These are phyloP conservation scores for Xyliphius kryptos DNA, from an alignment of 2,113 vertebrate genomes.

Conservation along the genomic window DNA sequence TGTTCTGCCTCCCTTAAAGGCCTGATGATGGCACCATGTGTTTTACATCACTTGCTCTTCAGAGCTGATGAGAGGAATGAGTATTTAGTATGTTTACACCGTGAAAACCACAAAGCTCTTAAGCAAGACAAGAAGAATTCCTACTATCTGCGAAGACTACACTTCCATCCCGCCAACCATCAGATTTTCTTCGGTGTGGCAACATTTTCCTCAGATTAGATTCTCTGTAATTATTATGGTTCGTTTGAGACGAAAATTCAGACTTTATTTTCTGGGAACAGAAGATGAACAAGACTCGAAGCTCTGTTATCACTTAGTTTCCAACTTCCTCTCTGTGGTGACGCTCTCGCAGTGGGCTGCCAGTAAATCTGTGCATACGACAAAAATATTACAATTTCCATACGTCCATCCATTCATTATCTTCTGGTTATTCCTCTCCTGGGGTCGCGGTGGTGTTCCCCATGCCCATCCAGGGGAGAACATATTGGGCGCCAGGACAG, in stretches of 20 bases:
- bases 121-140: constrained; percentile 14
- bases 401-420: too few species aligned
- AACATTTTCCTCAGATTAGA: background rate
- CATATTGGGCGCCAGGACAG: too few species aligned
- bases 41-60: background rate
- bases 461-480: too few species aligned
- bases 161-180: background rate
- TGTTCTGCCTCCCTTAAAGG: constrained; percentile 32
- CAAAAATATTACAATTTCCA: too few species aligned
- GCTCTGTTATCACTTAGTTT: background rate
- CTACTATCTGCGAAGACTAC: constrained; percentile 3
- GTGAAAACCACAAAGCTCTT: constrained; percentile 1
- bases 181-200: background rate
- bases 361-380: too few species aligned
- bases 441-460: too few species aligned
- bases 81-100: constrained; percentile 10
- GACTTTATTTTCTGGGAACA: background rate
- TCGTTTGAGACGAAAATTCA: background rate
- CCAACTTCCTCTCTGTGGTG: background rate
- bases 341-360: background rate
- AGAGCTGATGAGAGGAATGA: constrained; percentile 36
- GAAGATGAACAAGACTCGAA: too few species aligned
- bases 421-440: too few species aligned
- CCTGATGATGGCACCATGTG: constrained; percentile 25
- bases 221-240: background rate